Evolutionary conservation across 2,888 invertebrate species (phyloP).

Genomic region (Drosophila borealis): DNA sequence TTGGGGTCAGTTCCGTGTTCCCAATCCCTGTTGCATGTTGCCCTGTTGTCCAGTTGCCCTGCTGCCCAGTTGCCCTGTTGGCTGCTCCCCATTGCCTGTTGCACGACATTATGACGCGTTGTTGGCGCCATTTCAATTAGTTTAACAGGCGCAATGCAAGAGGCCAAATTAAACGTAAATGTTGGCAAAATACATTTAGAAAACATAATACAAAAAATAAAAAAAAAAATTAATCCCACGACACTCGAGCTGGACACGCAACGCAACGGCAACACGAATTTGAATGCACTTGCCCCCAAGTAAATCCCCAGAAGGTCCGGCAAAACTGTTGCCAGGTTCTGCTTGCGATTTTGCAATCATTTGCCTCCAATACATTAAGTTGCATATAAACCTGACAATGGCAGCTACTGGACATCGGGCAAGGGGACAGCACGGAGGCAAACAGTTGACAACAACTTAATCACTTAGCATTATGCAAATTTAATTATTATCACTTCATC

Average conservation of each 20-base stretch:
- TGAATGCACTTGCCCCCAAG: slow-evolving; percentile 49
- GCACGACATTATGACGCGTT: slow-evolving; percentile 64
- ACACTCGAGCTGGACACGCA: slow-evolving; percentile 51
- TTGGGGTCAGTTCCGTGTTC: slow-evolving; percentile 33
- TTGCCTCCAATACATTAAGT: slow-evolving; percentile 41
- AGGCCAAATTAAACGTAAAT: slow-evolving; percentile 59
- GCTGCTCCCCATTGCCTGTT: slow-evolving; percentile 62
- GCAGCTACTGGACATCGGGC: slow-evolving; percentile 29
- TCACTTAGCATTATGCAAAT: slow-evolving; percentile 81
- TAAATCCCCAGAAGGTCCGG: slow-evolving; percentile 39
- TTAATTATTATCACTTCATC: slow-evolving; percentile 81
- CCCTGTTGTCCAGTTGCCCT: slow-evolving; percentile 10
- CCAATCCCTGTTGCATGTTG: slow-evolving; percentile 6
- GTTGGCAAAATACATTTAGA: slow-evolving; percentile 41
- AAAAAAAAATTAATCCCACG: slow-evolving; percentile 72
- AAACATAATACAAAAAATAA: slow-evolving; percentile 41
- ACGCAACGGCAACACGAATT: slow-evolving; percentile 20
- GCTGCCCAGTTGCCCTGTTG: slow-evolving; percentile 6
- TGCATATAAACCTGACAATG: slow-evolving; percentile 40
- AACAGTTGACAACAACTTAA: slow-evolving; percentile 76
- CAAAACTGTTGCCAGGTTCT: slow-evolving; percentile 28
- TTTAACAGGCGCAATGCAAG: slow-evolving; percentile 69
- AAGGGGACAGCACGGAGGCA: slow-evolving; percentile 26
- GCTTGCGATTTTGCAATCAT: slow-evolving; percentile 67
- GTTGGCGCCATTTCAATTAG: slow-evolving; percentile 70